A percentile compares a stretch with the other conserved stretches of the same genome.
These are phyloP conservation scores for Torymus tubicola DNA, from an alignment of 2,888 invertebrate species.

Conservation along the genomic window DNA sequence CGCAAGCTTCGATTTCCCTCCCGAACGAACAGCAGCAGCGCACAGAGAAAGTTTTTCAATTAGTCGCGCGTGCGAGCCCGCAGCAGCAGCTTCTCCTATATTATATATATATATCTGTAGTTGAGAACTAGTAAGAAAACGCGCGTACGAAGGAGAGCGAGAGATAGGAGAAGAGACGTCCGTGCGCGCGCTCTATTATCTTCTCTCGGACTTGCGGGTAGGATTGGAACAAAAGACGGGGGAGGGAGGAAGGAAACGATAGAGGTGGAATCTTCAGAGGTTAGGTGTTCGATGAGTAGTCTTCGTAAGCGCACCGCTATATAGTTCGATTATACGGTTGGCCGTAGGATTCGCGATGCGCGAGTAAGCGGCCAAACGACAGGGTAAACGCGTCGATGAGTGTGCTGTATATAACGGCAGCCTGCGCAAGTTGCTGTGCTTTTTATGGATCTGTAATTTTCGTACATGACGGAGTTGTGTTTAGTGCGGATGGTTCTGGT, in stretches of 20 bases:
- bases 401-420: background rate
- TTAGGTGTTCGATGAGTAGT: constrained; percentile 40
- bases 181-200: constrained; percentile 33
- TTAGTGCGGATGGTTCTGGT: too few species aligned
- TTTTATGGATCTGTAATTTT: too few species aligned
- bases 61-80: constrained; percentile 25
- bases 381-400: constrained; percentile 42
- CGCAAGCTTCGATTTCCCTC: constrained; percentile 36
- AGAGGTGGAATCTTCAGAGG: constrained; percentile 12
- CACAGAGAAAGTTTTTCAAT: constrained; percentile 56
- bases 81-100: background rate
- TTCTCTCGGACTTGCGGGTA: constrained; percentile 26
- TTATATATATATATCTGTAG: too few species aligned
- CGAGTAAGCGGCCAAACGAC: constrained; percentile 15
- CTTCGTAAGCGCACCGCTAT: constrained; percentile 39
- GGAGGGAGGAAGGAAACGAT: background rate
- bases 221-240: constrained; percentile 1
- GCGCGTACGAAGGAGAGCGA: background rate
- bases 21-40: background rate
- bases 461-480: too few species aligned
- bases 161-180: constrained; percentile 2
- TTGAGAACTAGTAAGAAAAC: constrained; percentile 22
- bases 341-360: constrained; percentile 13
- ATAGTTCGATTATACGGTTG: constrained; percentile 59
- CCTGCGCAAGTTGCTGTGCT: too few species aligned